Base-by-base conservation (phyloP, 1,140 invertebrate species). In the Tetragnatha versicolor region DNA sequence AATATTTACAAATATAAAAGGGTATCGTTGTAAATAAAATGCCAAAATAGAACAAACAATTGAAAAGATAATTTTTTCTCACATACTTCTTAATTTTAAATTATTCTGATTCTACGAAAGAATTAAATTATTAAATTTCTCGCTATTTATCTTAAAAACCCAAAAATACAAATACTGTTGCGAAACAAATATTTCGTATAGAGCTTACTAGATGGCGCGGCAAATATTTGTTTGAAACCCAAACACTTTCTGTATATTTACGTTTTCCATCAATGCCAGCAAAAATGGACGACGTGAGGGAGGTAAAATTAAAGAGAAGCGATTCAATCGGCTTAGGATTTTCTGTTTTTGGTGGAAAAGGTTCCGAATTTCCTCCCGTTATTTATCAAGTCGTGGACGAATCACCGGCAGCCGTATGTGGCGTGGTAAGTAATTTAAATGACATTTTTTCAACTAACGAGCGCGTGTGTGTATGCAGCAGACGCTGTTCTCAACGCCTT, bases 361-460 rank as follows among this genome's bases (percentile, higher is more conserved):
- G 93, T 85, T 86, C 84, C 25, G 85, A 84, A 58, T 90, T 94
- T 85, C 93, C 94, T 83, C 94, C 94, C 85, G 92, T 95, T 85
- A 94, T 96, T 85, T 95, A 94, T 88, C 92, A 95, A 87, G 94
- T 96, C 84, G 89, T 94, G 83, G 93, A 95, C 87, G 93, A 95
- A 87, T 95, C 94, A 82, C 93, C 94, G 84, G 93, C 93, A 79
- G 93, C 93, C 82, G 91, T 92, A 85, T 92, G 92, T 86, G 93
- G 93, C 85, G 90, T 94, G 92, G 93, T 95, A 90, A 91, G 90
- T 87, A 20, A 63, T 47, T 31, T 76, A n/a, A n/a, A n/a, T n/a
- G n/a, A n/a, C 7, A 45, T 45, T 45, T 7, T 45, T 45, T 9
- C 7, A 9, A 45, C 39, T 17, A 7, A 45, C 17, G 17, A 45